Conservation (phyloP, 2,797 vertebrate species). For the Saxicola maurus region DNA sequence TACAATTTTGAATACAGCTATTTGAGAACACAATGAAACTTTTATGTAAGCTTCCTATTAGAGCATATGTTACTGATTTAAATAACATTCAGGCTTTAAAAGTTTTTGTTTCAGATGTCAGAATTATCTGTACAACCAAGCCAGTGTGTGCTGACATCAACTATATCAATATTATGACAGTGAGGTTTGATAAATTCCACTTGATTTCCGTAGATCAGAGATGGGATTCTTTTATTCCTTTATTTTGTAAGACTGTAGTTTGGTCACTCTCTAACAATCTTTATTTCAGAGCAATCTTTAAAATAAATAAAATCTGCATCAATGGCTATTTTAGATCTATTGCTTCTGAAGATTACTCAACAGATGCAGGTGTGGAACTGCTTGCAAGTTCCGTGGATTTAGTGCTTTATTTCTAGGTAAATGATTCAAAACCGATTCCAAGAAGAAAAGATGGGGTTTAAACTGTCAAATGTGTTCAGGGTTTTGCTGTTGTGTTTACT, state of each 20-base stretch:
- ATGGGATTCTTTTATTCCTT: neutral
- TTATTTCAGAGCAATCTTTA: neutral
- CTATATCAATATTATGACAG: neutral
- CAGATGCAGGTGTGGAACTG: neutral
- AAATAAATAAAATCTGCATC: neutral
- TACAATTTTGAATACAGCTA: neutral
- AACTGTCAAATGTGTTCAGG: neutral
- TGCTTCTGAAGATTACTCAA: neutral
- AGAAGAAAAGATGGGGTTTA: neutral
- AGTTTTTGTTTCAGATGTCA: conserved; percentile 33
- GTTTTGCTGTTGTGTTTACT: conserved; percentile 6
- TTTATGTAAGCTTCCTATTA: conserved; percentile 27
- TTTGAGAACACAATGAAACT: conserved; percentile 33
- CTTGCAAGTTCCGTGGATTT: neutral
- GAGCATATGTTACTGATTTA: conserved; percentile 49
- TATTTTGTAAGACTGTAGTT: neutral
- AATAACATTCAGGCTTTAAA: conserved; percentile 8
- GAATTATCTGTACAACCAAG: conserved; percentile 30
- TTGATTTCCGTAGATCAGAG: conserved; percentile 1
- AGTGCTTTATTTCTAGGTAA: neutral
- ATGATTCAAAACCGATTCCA: neutral
- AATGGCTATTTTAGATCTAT: neutral
- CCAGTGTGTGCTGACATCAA: neutral
- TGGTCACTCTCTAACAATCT: neutral
- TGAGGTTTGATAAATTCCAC: neutral